Conservation (phyloP, 1,140 invertebrate species). For the Delia radicum region DNA sequence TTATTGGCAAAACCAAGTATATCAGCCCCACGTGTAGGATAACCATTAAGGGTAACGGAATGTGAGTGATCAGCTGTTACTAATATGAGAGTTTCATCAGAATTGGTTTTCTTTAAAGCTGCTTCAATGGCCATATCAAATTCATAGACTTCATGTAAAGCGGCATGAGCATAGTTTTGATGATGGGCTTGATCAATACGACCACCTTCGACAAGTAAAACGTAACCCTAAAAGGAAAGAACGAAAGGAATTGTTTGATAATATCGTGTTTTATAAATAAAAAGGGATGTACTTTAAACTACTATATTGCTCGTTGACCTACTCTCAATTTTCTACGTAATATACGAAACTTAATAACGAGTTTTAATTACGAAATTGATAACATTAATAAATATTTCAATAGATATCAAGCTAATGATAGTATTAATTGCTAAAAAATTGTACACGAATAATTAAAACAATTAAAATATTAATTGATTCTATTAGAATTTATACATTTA, state of each 20-base stretch:
- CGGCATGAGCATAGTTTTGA: constrained; percentile 64
- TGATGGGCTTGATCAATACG: constrained; percentile 77
- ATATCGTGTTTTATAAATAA: too few species aligned
- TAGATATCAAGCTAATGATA: too few species aligned
- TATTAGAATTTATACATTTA: too few species aligned
- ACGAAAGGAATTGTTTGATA: background rate
- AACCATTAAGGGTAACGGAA: constrained; percentile 68
- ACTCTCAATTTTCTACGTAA: too few species aligned
- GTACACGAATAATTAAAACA: too few species aligned
- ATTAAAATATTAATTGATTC: too few species aligned
- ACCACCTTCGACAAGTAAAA: constrained; percentile 62
- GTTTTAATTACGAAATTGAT: too few species aligned
- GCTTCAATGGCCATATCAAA: constrained; percentile 67
- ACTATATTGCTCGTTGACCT: too few species aligned
- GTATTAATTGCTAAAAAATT: too few species aligned
- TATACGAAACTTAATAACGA: too few species aligned
- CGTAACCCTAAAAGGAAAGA: constrained; percentile 34
- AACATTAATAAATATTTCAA: too few species aligned
- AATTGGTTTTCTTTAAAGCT: constrained; percentile 60
- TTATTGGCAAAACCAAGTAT: constrained; percentile 63
- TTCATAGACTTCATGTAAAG: constrained; percentile 67
- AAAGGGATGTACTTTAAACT: too few species aligned
- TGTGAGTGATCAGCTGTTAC: constrained; percentile 79
- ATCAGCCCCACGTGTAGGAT: constrained; percentile 64
- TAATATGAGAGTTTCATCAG: constrained; percentile 69